phyloP scores from a whole-genome alignment of 2,888 invertebrate genomes.

The Steinernema hermaphroditum region DNA sequence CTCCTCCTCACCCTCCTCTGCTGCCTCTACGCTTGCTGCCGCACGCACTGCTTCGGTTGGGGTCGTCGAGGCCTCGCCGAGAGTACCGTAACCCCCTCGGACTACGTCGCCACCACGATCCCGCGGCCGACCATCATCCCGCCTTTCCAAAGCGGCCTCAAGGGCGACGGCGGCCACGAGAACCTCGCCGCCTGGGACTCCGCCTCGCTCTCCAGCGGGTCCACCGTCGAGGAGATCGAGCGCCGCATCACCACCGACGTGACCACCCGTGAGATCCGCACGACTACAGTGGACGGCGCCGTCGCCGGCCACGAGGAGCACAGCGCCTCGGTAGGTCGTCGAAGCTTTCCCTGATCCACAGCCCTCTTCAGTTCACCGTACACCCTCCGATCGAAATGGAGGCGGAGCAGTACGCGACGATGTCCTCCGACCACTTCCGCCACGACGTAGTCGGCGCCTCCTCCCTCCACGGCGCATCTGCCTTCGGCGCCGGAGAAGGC shows the following conservation, averaged over 20 bases:
- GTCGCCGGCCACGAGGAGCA: constrained; percentile 3
- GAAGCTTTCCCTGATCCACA: too few species aligned
- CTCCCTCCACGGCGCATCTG: too few species aligned
- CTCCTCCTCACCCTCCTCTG: constrained; percentile 62
- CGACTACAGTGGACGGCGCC: constrained; percentile 22
- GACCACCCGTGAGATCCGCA: constrained; percentile 49
- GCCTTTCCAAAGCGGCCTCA: not conserved
- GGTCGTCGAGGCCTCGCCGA: not conserved
- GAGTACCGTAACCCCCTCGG: constrained; percentile 27
- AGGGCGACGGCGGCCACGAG: not conserved
- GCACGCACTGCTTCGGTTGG: constrained; percentile 23
- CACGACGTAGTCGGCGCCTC: constrained; percentile 19
- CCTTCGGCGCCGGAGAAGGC: not conserved
- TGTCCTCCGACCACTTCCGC: constrained; percentile 13
- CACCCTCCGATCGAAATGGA: constrained; percentile 7
- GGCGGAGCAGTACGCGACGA: constrained; percentile 23
- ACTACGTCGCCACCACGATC: constrained; percentile 48
- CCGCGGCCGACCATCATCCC: constrained; percentile 58
- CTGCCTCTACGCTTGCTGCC: constrained; percentile 45
- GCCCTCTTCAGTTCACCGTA: not conserved
- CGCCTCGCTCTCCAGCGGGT: constrained; percentile 38
- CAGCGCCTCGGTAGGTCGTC: not conserved
- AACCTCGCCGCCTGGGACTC: constrained; percentile 21
- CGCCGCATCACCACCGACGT: constrained; percentile 63
- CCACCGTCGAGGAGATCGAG: constrained; percentile 54